Conservation (phyloP, 2,113 vertebrate species). For the Pelmatolapia mariae region DNA sequence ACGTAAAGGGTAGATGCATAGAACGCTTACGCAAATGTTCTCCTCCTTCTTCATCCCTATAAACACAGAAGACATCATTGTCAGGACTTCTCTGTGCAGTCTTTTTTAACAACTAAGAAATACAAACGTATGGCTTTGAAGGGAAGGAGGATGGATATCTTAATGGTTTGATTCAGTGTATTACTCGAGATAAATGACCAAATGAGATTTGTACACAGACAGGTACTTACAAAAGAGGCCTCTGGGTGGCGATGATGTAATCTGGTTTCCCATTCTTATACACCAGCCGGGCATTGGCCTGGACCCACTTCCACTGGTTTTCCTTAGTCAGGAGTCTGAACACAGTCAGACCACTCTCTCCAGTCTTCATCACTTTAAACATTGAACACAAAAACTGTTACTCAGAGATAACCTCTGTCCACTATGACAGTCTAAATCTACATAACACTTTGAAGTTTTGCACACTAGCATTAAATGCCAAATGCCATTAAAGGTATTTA, state of each 20-base stretch:
- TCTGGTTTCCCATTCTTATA: slow-evolving; percentile 70
- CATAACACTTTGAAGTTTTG: neutral
- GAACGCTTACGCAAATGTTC: slow-evolving; percentile 78
- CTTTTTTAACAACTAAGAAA: neutral
- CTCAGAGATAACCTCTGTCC: neutral
- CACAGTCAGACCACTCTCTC: slow-evolving; percentile 71
- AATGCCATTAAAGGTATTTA: neutral
- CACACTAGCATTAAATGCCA: neutral
- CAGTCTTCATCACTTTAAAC: slow-evolving; percentile 72
- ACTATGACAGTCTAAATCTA: neutral
- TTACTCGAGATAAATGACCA: neutral
- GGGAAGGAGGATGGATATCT: neutral
- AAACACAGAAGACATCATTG: neutral
- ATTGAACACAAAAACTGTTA: neutral
- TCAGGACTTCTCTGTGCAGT: neutral
- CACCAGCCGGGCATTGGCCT: slow-evolving; percentile 71
- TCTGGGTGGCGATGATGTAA: slow-evolving; percentile 74
- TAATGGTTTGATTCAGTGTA: neutral
- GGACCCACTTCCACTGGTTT: slow-evolving; percentile 75
- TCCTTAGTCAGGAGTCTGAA: slow-evolving; percentile 79
- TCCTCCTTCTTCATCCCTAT: slow-evolving; percentile 81
- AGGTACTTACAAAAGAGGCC: slow-evolving; percentile 11
- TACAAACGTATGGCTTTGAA: accelerated
- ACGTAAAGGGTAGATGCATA: slow-evolving; percentile 80
- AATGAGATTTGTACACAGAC: neutral